Conservation (phyloP, 2,888 invertebrate genomes). For the Caenorhabditis afra region DNA sequence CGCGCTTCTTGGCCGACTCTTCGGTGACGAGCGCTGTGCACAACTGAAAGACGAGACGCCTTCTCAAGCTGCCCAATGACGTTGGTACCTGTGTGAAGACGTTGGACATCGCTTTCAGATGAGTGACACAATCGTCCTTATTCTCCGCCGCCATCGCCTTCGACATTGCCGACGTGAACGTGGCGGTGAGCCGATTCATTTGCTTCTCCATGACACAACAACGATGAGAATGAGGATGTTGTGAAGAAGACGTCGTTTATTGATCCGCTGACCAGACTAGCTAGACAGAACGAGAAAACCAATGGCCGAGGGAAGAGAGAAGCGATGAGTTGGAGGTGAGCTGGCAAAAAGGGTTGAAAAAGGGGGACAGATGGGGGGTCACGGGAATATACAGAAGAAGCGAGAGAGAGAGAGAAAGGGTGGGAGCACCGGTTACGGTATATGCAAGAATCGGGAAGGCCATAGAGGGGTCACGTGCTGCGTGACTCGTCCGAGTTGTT, state of each 20-base stretch:
- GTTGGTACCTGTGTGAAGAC: constrained; percentile 39
- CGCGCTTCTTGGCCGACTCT: constrained; percentile 17
- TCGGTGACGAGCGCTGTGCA: constrained; percentile 21
- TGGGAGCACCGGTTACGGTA: too few species aligned
- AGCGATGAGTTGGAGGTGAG: too few species aligned
- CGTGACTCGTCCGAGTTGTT: constrained; percentile 63
- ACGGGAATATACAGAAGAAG: not conserved
- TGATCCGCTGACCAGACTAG: too few species aligned
- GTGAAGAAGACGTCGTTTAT: not conserved
- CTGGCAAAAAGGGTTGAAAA: too few species aligned
- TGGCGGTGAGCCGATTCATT: constrained; percentile 27
- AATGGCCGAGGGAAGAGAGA: not conserved
- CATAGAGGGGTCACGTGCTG: constrained; percentile 27
- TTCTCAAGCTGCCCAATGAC: too few species aligned
- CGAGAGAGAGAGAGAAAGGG: too few species aligned
- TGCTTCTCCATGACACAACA: not conserved
- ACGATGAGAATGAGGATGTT: constrained; percentile 7
- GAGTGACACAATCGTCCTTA: constrained; percentile 32
- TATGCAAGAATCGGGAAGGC: not conserved
- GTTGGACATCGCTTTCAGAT: constrained; percentile 40
- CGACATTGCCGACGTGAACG: constrained; percentile 34
- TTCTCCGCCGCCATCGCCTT: constrained; percentile 28
- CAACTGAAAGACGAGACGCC: too few species aligned
- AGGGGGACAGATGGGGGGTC: not conserved
- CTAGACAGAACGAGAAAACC: too few species aligned